Conservation (phyloP, 2,113 vertebrate genomes). For the Uria lomvia region DNA sequence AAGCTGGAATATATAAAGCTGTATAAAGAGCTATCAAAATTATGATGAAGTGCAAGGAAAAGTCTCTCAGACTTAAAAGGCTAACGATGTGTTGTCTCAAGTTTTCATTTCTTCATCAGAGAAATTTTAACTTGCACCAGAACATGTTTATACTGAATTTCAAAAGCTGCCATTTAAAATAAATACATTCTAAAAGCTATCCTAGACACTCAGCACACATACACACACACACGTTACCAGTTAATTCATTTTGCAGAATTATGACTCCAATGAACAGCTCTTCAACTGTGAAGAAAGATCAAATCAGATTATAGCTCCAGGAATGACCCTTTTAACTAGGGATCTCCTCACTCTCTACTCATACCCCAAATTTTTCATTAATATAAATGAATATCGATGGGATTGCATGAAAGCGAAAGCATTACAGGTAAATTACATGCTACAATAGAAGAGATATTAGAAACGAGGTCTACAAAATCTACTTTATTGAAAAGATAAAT, state of each 20-base stretch:
- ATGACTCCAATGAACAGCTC: background rate
- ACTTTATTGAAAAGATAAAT: slow-evolving; percentile 9
- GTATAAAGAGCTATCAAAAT: slow-evolving; percentile 1
- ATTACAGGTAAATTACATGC: background rate
- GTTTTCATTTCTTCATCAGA: background rate
- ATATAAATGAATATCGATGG: background rate
- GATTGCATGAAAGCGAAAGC: background rate
- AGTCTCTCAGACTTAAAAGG: slow-evolving; percentile 13
- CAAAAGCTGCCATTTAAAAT: slow-evolving; percentile 44
- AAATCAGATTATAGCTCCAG: background rate
- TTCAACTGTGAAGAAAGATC: slow-evolving; percentile 1
- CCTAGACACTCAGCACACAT: slow-evolving; percentile 11
- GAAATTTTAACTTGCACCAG: slow-evolving; percentile 39
- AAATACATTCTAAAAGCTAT: slow-evolving; percentile 31
- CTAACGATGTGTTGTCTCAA: background rate
- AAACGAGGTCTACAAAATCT: background rate
- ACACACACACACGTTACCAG: background rate
- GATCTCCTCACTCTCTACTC: background rate
- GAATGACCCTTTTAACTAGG: background rate
- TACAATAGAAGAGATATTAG: background rate
- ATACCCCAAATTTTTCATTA: background rate
- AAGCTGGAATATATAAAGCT: background rate
- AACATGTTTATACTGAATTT: slow-evolving; percentile 46
- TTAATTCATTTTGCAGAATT: slow-evolving; percentile 20
- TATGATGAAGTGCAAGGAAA: slow-evolving; percentile 32